phyloP scores from a whole-genome alignment of 2,113 vertebrate genomes.

The Gallinago paraguaiae region DNA sequence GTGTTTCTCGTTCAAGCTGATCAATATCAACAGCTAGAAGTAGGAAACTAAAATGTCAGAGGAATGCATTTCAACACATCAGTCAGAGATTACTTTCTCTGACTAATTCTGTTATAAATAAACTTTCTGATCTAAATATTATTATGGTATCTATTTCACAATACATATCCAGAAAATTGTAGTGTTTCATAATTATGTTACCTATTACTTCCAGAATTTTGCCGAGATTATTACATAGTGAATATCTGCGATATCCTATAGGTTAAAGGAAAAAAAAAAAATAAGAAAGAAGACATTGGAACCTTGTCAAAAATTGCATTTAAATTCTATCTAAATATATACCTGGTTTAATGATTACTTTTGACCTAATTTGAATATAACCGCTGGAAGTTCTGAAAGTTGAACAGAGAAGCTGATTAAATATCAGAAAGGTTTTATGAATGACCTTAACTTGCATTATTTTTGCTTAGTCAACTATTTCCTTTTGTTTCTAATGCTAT shows the following conservation, averaged over 20 bases:
- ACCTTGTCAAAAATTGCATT: neutral
- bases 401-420: neutral
- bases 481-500: neutral
- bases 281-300: neutral
- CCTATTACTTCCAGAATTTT: neutral
- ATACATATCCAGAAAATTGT: neutral
- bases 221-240: neutral
- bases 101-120: neutral
- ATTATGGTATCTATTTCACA: neutral
- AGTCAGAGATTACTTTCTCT: neutral
- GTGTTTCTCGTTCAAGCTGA: neutral
- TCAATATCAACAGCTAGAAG: neutral
- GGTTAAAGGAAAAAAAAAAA: neutral
- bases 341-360: neutral
- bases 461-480: neutral
- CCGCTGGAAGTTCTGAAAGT: neutral
- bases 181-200: neutral
- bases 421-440: neutral
- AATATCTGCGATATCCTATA: neutral
- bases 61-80: neutral
- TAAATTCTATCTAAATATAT: neutral
- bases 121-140: neutral
- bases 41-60: neutral
- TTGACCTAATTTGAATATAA: neutral
- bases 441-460: neutral